Base-by-base conservation (phyloP, 2,888 invertebrate species). In the Invenusta paracnida region DNA sequence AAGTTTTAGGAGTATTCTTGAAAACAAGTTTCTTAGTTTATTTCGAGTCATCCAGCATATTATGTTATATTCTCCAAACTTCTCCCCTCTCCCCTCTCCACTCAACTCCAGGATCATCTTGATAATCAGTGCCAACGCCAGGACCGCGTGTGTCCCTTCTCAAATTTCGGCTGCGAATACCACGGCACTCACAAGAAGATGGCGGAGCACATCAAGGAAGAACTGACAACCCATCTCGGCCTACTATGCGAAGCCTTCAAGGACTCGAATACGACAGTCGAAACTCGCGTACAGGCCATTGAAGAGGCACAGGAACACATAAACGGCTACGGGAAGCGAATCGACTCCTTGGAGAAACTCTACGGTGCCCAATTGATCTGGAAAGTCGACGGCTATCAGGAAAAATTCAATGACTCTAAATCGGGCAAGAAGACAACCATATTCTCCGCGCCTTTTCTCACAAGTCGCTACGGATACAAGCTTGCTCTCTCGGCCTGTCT, bases 391-490 rank as follows among this genome's bases (percentile, higher is more conserved):
- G 89, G 90, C 30, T 89, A 90, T 87, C 84, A 85, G 82, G 90
- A 90, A 67, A 89, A 89, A 84, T 88, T 89, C 30, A 89, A 90
- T 84, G 90, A 91, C 67, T 91, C 90, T 0, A 89, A 90, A 87
- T 88, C 89, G 28, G 91, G 91, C n/a, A 89, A 89, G 28, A 88
- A 88, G 85, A 87, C 91, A 0, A 90, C 90, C 11, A 88, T 92
- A 23, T 91, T 90, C 88, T 91, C 91, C 83, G 89, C 90, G 30
- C 90, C 92, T 0, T 92, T 92, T 87, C 87, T 91, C 82, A 90
- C 91, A 0, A 89, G 89, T 79, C 90, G 91, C 0, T 90, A 91
- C 88, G 92, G 92, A 17, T 92, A 92, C 89, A 91, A 91, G 86
- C 88, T 92, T 88, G 89, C 90, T 79, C 87, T 91, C 85, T 90